Evolutionary conservation across 2,113 vertebrate species (phyloP).

Genomic region (Otis tarda): DNA sequence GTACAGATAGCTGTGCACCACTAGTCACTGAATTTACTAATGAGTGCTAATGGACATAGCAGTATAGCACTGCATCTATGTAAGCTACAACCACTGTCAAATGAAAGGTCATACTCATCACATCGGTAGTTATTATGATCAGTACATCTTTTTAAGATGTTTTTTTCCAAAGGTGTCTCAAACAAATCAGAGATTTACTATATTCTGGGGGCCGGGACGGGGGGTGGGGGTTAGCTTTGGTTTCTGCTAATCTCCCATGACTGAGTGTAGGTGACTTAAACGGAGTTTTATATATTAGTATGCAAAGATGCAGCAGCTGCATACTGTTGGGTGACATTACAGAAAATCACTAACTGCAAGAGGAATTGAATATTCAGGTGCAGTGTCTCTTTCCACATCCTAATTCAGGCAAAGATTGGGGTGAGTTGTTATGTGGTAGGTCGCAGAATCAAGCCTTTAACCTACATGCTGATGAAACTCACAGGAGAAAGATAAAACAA

Average conservation of each 20-base stretch:
- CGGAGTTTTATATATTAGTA: neutral
- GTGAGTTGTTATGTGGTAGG: neutral
- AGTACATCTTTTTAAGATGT: neutral
- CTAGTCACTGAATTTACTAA: neutral
- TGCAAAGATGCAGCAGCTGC: neutral
- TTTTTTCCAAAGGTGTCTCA: neutral
- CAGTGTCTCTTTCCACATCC: neutral
- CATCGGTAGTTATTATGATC: neutral
- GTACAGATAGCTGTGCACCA: neutral
- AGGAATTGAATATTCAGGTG: neutral
- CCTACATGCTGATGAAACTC: neutral
- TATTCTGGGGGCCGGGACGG: no score
- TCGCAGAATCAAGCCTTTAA: neutral
- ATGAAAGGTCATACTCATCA: neutral
- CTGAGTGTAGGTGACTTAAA: neutral
- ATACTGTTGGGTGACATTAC: neutral
- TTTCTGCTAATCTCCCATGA: neutral
- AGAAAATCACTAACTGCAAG: neutral
- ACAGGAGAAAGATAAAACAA: neutral
- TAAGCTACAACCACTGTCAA: neutral
- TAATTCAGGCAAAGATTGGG: neutral
- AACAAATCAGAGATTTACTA: neutral
- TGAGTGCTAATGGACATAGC: rapidly evolving
- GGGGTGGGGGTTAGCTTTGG: no score
- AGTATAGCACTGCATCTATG: rapidly evolving